A percentile compares a stretch with the other conserved stretches of the same genome.
Conservation (phyloP, 1,140 invertebrate species). For the Berghia stephanieae region DNA sequence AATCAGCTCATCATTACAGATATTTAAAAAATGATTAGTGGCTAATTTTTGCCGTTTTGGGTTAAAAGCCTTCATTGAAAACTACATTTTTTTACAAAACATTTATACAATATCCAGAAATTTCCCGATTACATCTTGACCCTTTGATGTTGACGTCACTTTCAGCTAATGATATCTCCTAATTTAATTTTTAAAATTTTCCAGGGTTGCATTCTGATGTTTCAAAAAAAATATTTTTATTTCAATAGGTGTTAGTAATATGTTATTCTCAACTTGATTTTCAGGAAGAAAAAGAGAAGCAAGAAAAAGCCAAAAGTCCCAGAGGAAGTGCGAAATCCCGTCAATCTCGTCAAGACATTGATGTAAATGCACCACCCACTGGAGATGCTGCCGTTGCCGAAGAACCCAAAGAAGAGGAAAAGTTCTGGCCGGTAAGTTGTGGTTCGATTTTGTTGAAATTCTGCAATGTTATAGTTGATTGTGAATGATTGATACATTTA, state of each 20-base stretch:
- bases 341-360: constrained; percentile 41
- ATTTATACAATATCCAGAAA: too few species aligned
- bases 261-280: too few species aligned
- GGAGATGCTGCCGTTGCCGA: background rate
- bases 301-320: constrained; percentile 52
- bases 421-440: constrained; percentile 36
- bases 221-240: too few species aligned
- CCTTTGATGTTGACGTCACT: too few species aligned
- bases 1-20: constrained; percentile 21
- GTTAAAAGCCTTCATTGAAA: background rate
- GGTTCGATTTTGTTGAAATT: background rate
- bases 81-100: background rate
- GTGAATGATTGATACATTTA: too few species aligned
- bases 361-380: constrained; percentile 20
- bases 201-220: too few species aligned
- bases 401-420: constrained; percentile 25
- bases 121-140: too few species aligned
- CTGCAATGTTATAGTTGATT: too few species aligned
- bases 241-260: too few species aligned
- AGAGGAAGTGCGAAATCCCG: constrained; percentile 55
- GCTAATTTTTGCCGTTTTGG: background rate
- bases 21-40: background rate
- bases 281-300: constrained; percentile 41
- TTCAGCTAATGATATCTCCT: too few species aligned
- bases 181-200: background rate